Evolutionary conservation across 37 sponge, comb jelly and placozoan species (phyloP).

Genomic region (Beroe ovata): DNA sequence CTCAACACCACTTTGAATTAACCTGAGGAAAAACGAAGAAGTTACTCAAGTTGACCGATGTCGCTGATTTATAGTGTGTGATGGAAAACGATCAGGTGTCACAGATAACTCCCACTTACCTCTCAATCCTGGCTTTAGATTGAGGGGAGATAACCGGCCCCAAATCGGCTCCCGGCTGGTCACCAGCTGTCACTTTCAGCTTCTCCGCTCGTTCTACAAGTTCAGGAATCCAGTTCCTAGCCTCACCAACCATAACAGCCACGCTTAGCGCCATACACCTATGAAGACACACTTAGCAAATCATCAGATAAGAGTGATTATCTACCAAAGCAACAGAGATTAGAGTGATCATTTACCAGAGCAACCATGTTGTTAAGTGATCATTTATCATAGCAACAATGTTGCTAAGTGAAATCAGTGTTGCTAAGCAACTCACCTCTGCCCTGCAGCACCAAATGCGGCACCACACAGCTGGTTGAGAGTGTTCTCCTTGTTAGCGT

Average conservation of each 20-base stretch:
- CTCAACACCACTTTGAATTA: slow-evolving; percentile 88
- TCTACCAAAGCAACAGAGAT: background rate
- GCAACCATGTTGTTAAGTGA: background rate
- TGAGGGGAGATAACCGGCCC: slow-evolving; percentile 95
- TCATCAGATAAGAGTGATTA: background rate
- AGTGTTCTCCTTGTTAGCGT: slow-evolving; percentile 98
- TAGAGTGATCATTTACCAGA: background rate
- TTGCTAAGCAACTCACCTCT: slow-evolving; percentile 71
- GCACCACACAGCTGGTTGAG: slow-evolving; percentile 95
- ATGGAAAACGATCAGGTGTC: too few species aligned
- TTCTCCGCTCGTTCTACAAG: slow-evolving; percentile 82
- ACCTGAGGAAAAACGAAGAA: too few species aligned
- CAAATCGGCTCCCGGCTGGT: slow-evolving; percentile 89
- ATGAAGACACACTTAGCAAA: background rate
- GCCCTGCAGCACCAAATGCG: slow-evolving; percentile 98
- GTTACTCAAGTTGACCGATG: too few species aligned
- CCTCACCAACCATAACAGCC: slow-evolving; percentile 91
- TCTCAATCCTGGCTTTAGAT: slow-evolving; percentile 82
- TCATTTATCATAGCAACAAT: background rate
- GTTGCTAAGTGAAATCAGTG: too few species aligned
- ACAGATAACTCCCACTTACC: too few species aligned
- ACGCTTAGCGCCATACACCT: slow-evolving; percentile 95
- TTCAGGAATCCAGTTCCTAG: slow-evolving; percentile 97
- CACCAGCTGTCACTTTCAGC: slow-evolving; percentile 82
- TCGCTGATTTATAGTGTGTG: too few species aligned